A percentile compares a stretch with the other conserved stretches of the same genome.
Conservation (phyloP, 2,797 vertebrate genomes). For the Esox lucius region DNA sequence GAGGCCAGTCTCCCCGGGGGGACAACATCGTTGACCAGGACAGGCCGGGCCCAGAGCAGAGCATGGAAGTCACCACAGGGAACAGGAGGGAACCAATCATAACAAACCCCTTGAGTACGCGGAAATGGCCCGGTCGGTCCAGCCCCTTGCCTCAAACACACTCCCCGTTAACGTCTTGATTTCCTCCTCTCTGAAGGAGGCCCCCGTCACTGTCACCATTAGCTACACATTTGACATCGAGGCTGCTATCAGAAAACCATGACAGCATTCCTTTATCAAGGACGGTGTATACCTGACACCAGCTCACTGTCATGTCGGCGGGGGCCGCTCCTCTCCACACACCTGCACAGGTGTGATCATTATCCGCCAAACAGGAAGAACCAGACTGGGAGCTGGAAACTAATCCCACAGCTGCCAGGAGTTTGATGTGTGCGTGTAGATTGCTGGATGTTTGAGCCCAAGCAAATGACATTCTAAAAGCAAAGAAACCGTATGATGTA, state of each 20-base stretch:
- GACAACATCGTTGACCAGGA: conserved; percentile 51
- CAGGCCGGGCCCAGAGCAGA: conserved; percentile 33
- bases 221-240: not conserved
- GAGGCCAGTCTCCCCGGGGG: conserved; percentile 58
- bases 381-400: conserved; percentile 73
- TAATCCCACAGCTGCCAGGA: conserved; percentile 71
- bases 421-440: conserved; percentile 42
- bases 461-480: not conserved
- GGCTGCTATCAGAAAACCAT: conserved; percentile 3
- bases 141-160: conserved; percentile 11
- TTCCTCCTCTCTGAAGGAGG: conserved; percentile 14
- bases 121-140: conserved; percentile 18
- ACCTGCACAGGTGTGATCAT: conserved; percentile 78
- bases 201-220: conserved; percentile 31
- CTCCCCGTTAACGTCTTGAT: conserved; percentile 9
- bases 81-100: conserved; percentile 40
- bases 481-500: not conserved
- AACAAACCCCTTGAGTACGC: conserved; percentile 28
- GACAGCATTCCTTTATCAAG: conserved; percentile 29
- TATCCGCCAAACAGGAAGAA: conserved; percentile 78
- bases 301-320: conserved; percentile 20
- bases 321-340: conserved; percentile 50
- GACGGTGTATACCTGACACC: conserved; percentile 50
- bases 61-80: conserved; percentile 24
- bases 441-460: conserved; percentile 19